Base-by-base conservation (phyloP, 2,113 vertebrate genomes). In the Nansenia antarctica region DNA sequence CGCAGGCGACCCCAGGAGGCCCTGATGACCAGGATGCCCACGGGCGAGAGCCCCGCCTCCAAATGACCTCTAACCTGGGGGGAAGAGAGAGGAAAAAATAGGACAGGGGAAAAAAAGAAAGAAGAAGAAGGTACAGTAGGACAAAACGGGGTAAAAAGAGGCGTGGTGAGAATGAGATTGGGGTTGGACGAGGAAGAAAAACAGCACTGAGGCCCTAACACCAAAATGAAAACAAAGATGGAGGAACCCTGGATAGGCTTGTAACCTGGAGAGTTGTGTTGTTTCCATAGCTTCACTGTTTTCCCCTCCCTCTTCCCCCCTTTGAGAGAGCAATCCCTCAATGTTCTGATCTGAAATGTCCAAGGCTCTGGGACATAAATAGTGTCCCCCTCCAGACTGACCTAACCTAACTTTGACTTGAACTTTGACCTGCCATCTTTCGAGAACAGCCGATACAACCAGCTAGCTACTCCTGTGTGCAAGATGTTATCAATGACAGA, bases 1-100 rank as follows among this genome's bases (percentile, higher is more conserved):
- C 65, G 70, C 32, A 53, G 39, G 2, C 77, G 73, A 60, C 69
- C 74, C 55, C 58, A 71, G 60, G 58, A 85, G 65, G 67, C 68
- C 26, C 62, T 76, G 32, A 80, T 64, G 32, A 39, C 1, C 58
- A 70, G n/a, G n/a, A n/a, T n/a, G n/a, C n/a, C n/a, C n/a, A n/a
- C n/a, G n/a, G n/a, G n/a, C n/a, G n/a, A n/a, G n/a, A n/a, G n/a
- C n/a, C n/a, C n/a, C n/a, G n/a, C n/a, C n/a, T 15, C 26, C 55
- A 49, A 6, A 20, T 5, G 54, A 57, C 27, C 26, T 11, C 15
- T 31, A 27, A 58, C 26, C 52, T 47, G 14, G 29, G 18, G 1
- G 20, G 9, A n/a, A 29, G 29, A 5, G 5, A 4, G 22, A 7
- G 8, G 32, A 8, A 22, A 42, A 24, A n/a, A 62, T 5, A 22